Evolutionary conservation across 2,888 invertebrate genomes (phyloP), one percentile per base, ranked within the genome.

Genomic region (Ophion costatus): DNA sequence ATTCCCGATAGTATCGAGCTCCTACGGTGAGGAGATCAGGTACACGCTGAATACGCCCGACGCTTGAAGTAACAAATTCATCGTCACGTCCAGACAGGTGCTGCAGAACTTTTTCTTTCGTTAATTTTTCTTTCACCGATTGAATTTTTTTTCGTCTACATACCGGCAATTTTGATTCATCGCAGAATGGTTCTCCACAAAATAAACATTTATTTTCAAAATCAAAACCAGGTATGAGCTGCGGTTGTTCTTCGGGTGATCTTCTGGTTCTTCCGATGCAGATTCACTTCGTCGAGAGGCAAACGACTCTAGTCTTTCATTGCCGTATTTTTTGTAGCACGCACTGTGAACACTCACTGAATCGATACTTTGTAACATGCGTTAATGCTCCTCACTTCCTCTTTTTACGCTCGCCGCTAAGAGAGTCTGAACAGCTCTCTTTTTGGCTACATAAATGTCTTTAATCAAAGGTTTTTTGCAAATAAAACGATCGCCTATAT

Each of bases 381-480:
- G 71, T 71, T 71, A 38, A 71, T 71, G 57, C 10, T 71, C 59
- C 59, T 11, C 38, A 57, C 20, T n/a, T 59, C 71, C 38, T 59
- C 59, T 57, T 71, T 59, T 57, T 20, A 33, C 56, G 9, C 70
- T 57, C 29, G 70, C 70, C 70, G 56, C 33, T 70, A 70, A 70
- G 24, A 71, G 71, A 71, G 57, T 71, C 38, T 38, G 20, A 20
- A 71, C 71, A 71, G 38, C 71, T n/a, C n/a, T n/a, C 59, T 71
- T 71, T n/a, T 71, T 71, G 1, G 57, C 71, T n/a, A 71, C 71
- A 38, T 57, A 57, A 59, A 59, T 38, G 6, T 71, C 59, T 11
- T 59, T 1, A 20, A 57, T 56, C 14, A 69, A 5, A 45, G 51
- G 14, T 69, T 69, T 51, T 69, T 51, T 24, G 24, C 24, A 51